Base-by-base conservation (phyloP, 2,797 vertebrate species). In the Sebastes taczanowskii region DNA sequence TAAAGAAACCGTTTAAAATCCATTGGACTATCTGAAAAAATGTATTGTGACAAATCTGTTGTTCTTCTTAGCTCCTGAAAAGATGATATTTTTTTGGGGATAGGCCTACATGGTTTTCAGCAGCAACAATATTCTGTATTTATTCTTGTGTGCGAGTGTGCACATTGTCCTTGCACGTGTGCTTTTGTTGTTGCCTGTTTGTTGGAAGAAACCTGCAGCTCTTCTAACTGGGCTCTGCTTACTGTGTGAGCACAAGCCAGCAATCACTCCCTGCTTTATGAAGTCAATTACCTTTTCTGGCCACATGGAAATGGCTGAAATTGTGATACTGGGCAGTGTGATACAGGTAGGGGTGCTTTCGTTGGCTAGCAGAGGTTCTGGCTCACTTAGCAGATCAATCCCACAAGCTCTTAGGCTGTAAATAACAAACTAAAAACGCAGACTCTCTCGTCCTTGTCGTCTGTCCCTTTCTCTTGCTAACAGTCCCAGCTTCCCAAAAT, bases 401-500 rank as follows among this genome's bases (percentile, higher is more conserved):
- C 30, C 49, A 64, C n/a, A 20, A 70, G 7, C 64, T 78, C 42
- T 8, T 18, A 27, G 53, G 46, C 64, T 69, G 67, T 65, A 82
- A 55, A 78, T 75, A 67, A 76, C 52, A 74, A 80, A 29, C 56
- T 63, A 35, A 13, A 71, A 78, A 86, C 60, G 60, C 56, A 49
- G 52, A 69, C 27, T 75, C 14, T 74, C 14, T 74, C 7, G 6
- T 75, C 67, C 10, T 65, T 42, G n/a, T 46, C 63, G 58, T 70
- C 42, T 52, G 14, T 76, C 46, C 25, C 27, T 59, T 35, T 64
- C 58, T 78, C 60, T 30, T 66, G 56, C 70, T 69, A 77, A 81
- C 62, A 69, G 56, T 53, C 34, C 67, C 52, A 29, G 64, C 52
- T 67, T 70, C 64, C 77, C 69, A 86, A 90, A 90, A 89, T 87